Base-by-base conservation (phyloP, 2,888 invertebrate species). In the Cryptocephalus moraei region DNA sequence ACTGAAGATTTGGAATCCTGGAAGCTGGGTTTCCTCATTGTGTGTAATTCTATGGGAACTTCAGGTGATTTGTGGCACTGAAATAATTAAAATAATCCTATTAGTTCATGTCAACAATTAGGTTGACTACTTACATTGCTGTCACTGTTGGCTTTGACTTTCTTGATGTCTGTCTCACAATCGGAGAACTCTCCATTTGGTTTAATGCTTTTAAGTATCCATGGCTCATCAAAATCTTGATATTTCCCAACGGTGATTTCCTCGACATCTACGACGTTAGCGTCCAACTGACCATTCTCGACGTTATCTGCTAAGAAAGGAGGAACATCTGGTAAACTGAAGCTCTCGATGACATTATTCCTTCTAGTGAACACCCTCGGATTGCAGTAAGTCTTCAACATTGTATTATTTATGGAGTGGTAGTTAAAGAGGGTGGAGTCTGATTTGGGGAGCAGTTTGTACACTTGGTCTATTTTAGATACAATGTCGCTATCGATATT, bases 271-370 rank as follows among this genome's bases (percentile, higher is more conserved):
- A 58, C 49, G 41, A 54, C 50, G 45, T 53, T 54, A 45, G 49
- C 49, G 49, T 56, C 57, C 45, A 55, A 50, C 39, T 47, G 52
- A 32, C 47, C 46, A 38, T 47, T 46, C 10, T 46, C 42, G 40
- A 50, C 47, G 8, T 47, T 49, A 32, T 51, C 48, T n/a, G 59
- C 43, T 14, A 62, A 57, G 45, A 63, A 53, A 38, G 65, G 59
- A 11, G 65, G 61, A 46, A 58, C 57, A 55, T 67, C 67, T 9
- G 66, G 65, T 43, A 66, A 53, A 38, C 57, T 63, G 49, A 66
- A 65, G 54, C 62, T 65, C 56, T 67, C 66, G 36, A 62, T 52
- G 1, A 57, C 45, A 32, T 48, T 46, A 14, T 41, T 45, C 50
- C 56, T 58, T n/a, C 41, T 33, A 12, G 48, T 48, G 33, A 41